phyloP scores from a whole-genome alignment of 2,888 invertebrate genomes.

The Tortricodes alternella region DNA sequence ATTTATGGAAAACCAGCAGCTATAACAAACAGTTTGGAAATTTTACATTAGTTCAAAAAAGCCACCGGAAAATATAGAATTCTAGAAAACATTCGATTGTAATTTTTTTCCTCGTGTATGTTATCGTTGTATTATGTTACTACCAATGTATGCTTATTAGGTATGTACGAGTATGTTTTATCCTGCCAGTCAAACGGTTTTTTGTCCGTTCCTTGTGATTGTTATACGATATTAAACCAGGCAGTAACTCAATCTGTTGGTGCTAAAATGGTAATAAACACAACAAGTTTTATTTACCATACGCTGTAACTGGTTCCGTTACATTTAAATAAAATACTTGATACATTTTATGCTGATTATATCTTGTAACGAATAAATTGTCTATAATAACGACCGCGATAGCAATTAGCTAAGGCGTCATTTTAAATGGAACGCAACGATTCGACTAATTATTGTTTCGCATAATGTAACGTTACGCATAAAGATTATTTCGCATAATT shows the following conservation, averaged over 20 bases:
- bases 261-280: slow-evolving; percentile 14
- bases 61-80: too few species aligned
- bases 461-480: too few species aligned
- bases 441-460: too few species aligned
- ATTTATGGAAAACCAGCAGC: too few species aligned
- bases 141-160: too few species aligned
- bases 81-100: too few species aligned
- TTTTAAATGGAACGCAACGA: too few species aligned
- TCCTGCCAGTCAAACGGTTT: background rate
- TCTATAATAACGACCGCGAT: background rate
- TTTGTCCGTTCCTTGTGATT: slow-evolving; percentile 2
- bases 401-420: background rate
- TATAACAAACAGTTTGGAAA: too few species aligned
- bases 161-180: background rate
- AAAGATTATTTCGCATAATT: too few species aligned
- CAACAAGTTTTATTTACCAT: slow-evolving; percentile 21
- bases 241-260: slow-evolving; percentile 20
- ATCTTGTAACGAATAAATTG: background rate
- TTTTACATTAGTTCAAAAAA: too few species aligned
- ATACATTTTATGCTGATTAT: slow-evolving; percentile 5
- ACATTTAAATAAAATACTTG: slow-evolving; percentile 11
- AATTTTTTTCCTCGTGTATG: too few species aligned
- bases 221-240: slow-evolving; percentile 1
- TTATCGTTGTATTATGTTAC: too few species aligned
- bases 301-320: slow-evolving; percentile 23